These are phyloP conservation scores for Gymnobelideus leadbeateri DNA, from an alignment of 2,113 vertebrate genomes.

Conservation along the genomic window DNA sequence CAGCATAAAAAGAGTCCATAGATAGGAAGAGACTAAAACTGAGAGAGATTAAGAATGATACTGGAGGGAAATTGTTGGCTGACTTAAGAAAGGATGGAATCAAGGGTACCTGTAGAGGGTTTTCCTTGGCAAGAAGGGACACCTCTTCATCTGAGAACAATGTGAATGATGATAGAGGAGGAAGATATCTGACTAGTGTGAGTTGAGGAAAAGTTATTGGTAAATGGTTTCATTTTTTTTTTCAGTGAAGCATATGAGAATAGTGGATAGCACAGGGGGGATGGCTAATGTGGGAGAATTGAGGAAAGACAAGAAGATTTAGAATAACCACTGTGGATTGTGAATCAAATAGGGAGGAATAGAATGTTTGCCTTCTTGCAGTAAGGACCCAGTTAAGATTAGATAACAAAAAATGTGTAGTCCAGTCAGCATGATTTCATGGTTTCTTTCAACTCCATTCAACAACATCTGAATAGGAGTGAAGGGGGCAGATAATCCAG, in stretches of 20 bases:
- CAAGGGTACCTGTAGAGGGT: not conserved
- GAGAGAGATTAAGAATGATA: not conserved
- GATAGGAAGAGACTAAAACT: not conserved
- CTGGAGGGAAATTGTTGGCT: not conserved
- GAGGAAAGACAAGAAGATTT: not conserved
- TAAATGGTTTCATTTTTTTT: not conserved
- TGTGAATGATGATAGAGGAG: not conserved
- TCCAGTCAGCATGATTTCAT: not conserved
- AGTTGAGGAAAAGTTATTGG: not conserved
- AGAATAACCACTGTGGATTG: not conserved
- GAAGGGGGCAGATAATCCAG: not conserved
- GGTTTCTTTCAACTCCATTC: not conserved
- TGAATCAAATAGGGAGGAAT: not conserved
- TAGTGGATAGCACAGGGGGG: not conserved
- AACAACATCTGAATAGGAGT: not conserved
- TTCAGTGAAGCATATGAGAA: not conserved
- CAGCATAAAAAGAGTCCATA: not conserved
- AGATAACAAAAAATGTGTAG: not conserved
- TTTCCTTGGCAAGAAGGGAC: not conserved
- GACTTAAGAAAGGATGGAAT: not conserved
- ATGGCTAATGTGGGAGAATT: not conserved
- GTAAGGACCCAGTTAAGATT: not conserved
- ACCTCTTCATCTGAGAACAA: not conserved
- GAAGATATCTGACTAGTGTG: not conserved
- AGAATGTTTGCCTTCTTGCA: not conserved